Evolutionary conservation across 1,140 invertebrate species (phyloP).

Genomic region (Orussus abietinus): DNA sequence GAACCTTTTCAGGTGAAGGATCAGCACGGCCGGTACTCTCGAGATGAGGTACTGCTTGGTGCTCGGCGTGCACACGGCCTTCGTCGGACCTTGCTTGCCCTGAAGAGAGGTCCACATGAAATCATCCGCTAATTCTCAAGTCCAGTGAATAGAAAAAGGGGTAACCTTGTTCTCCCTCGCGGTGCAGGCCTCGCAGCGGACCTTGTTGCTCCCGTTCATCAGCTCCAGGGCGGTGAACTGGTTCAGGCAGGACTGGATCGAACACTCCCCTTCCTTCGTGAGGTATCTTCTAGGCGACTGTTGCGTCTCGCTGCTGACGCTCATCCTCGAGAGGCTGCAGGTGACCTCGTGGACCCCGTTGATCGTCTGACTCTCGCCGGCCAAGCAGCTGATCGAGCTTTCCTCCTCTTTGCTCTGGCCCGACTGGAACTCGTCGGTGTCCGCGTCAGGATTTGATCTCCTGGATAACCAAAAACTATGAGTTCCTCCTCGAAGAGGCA

Average conservation of each 20-base stretch:
- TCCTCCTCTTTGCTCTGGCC: not conserved
- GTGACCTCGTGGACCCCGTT: conserved; percentile 25
- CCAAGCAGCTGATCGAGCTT: not conserved
- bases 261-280: conserved; percentile 74
- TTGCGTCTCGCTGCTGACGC: conserved; percentile 19
- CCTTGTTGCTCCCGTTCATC: conserved; percentile 87
- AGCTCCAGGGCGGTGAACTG: conserved; percentile 88
- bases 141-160: not conserved
- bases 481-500: not conserved
- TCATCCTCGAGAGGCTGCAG: conserved; percentile 26
- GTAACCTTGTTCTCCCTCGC: conserved; percentile 59
- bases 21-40: conserved; percentile 86
- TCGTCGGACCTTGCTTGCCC: conserved; percentile 57
- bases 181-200: conserved; percentile 87
- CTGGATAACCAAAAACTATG: conserved; percentile 1
- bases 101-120: conserved; percentile 17
- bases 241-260: conserved; percentile 81
- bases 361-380: too few species aligned
- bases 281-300: conserved; percentile 57
- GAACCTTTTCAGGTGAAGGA: conserved; percentile 91
- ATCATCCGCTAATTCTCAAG: not conserved
- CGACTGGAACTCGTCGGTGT: conserved; percentile 5
- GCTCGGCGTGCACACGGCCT: conserved; percentile 83
- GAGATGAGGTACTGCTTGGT: conserved; percentile 90
- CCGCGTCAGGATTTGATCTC: conserved; percentile 1